phyloP scores from a whole-genome alignment of 1,140 invertebrate genomes.

The Zaprionus ghesquierei region DNA sequence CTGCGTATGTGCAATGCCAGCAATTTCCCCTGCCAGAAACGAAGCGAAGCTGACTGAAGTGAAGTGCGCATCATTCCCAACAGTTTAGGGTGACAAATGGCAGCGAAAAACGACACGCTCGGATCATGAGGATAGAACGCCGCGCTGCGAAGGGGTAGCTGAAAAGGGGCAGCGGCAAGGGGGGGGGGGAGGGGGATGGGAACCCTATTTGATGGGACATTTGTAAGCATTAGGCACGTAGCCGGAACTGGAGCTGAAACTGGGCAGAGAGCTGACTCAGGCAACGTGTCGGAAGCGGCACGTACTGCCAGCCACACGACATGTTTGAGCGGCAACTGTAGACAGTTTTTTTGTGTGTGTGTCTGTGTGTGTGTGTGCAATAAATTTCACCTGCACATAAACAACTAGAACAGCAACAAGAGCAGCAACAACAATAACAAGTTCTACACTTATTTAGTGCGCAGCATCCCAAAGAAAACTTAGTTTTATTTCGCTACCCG shows the following conservation, averaged over 20 bases:
- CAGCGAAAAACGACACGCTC: constrained; percentile 21
- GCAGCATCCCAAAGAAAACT: constrained; percentile 30
- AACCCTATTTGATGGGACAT: constrained; percentile 41
- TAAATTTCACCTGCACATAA: constrained; percentile 61
- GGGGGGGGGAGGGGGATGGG: neutral
- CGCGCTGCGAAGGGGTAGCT: too few species aligned
- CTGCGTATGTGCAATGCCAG: constrained; percentile 64
- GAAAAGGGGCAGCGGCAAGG: neutral
- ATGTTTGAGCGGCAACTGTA: constrained; percentile 44
- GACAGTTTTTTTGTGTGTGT: neutral
- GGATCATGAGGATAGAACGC: neutral
- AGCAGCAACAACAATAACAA: constrained; percentile 27
- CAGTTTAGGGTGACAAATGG: constrained; percentile 66
- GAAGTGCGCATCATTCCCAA: constrained; percentile 33
- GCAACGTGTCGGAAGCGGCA: constrained; percentile 48
- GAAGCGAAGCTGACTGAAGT: neutral
- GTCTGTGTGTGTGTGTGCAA: constrained; percentile 26
- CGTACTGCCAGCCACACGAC: constrained; percentile 48
- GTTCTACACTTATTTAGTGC: constrained; percentile 61
- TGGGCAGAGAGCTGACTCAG: constrained; percentile 6
- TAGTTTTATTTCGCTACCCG: constrained; percentile 2
- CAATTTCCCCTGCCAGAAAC: constrained; percentile 20
- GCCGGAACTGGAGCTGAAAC: constrained; percentile 25
- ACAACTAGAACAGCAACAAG: constrained; percentile 42
- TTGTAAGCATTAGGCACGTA: constrained; percentile 69